These are phyloP conservation scores for Sturmia bella DNA, from an alignment of 2,888 invertebrate genomes.

Conservation along the genomic window DNA sequence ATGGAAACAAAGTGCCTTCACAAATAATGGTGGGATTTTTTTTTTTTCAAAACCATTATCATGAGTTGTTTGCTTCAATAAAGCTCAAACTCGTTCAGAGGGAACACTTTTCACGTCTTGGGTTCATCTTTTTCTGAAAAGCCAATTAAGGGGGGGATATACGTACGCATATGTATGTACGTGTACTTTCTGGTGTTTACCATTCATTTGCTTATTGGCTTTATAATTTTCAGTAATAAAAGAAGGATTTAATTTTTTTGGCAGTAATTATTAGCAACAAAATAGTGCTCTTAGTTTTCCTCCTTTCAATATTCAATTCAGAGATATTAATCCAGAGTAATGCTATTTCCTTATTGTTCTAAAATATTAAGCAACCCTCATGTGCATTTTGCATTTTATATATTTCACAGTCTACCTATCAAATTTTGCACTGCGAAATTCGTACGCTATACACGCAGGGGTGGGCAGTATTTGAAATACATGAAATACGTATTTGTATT, in stretches of 20 bases:
- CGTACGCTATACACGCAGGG: too few species aligned
- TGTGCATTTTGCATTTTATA: too few species aligned
- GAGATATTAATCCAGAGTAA: too few species aligned
- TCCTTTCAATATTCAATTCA: neutral
- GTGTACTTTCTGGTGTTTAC: slow-evolving; percentile 13
- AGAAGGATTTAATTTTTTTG: slow-evolving; percentile 48
- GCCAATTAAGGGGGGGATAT: neutral
- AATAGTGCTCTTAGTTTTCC: slow-evolving; percentile 24
- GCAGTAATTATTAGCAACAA: slow-evolving; percentile 55
- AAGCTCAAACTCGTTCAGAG: slow-evolving; percentile 29
- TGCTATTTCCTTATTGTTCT: too few species aligned
- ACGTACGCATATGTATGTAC: too few species aligned
- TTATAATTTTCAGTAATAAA: slow-evolving; percentile 26
- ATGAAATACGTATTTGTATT: too few species aligned
- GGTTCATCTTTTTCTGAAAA: neutral
- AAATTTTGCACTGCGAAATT: too few species aligned
- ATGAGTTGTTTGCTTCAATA: slow-evolving; percentile 63
- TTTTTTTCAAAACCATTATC: slow-evolving; percentile 55
- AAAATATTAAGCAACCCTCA: too few species aligned
- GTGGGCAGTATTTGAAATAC: too few species aligned
- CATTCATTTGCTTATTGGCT: slow-evolving; percentile 56
- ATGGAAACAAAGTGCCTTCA: slow-evolving; percentile 59
- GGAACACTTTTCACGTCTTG: slow-evolving; percentile 7
- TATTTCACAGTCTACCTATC: too few species aligned
- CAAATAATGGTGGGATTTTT: slow-evolving; percentile 65